Evolutionary conservation across 2,797 vertebrate species (phyloP), one percentile per base, ranked within the genome.

Genomic region (Sebastes cheni): DNA sequence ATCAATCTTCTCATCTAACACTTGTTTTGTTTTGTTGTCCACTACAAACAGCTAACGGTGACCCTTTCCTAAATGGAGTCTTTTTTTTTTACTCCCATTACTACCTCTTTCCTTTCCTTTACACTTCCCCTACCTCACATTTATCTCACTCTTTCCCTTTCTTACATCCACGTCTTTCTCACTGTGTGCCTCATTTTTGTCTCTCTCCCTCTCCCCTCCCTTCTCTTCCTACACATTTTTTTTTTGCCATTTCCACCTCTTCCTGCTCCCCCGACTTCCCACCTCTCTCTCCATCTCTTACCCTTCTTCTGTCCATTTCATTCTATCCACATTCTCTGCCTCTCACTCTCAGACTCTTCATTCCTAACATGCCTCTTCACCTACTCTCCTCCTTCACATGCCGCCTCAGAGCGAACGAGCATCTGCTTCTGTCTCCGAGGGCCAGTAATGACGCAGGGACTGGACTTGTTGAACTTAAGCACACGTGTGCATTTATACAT

Each of bases 371-470:
- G 54, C 61, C 62, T 42, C 32, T 54, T 60, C 13, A 29, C 70
- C n/a, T 75, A 58, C 69, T 80, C 72, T 67, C 30, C 64, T 36
- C 36, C 67, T 59, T 80, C 30, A 30, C 50, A 34, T 8, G 52
- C 42, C 72, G 46, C 54, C 36, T 42, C 8, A 52, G 7, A 80
- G 39, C 7, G 36, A 72, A 71, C 36, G 55, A 87, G 56, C 75
- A 85, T 79, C 70, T 83, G 78, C 75, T 42, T 70, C 65, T 52
- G 61, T 87, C 75, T 83, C 83, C 25, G 32, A 82, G 58, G 54
- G 59, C 74, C 62, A 36, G 80, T 75, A 64, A 77, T 72, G 66
- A 78, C 9, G 22, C 46, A 55, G 25, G 25, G n/a, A 6, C 61
- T 82, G 55, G 71, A 59, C 64, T 54, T 76, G 68, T 61, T 72